Percentiles rank a stretch among this genome's conserved stretches.
Evolutionary conservation across 2,113 vertebrate genomes (phyloP).

Genomic region (Cheirogaleus medius): DNA sequence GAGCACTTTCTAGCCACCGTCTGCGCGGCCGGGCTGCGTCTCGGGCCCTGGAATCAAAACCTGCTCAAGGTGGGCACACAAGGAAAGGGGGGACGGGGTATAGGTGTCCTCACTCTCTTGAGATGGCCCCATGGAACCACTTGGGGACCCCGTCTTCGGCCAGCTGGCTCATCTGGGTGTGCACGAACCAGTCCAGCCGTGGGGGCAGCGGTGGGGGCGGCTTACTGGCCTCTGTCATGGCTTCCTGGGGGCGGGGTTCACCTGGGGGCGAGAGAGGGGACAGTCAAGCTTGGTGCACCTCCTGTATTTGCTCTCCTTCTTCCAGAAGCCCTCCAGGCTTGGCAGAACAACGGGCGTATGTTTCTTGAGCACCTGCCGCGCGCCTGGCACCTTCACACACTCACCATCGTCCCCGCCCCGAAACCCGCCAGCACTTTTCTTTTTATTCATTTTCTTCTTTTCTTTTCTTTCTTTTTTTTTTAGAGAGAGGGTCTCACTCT

Average conservation of each 20-base stretch:
- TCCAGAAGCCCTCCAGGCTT: neutral
- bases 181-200: constrained; percentile 83
- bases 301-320: neutral
- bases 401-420: neutral
- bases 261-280: neutral
- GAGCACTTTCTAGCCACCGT: neutral
- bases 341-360: neutral
- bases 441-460: neutral
- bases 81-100: neutral
- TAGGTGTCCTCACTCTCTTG: constrained; percentile 86
- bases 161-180: constrained; percentile 82
- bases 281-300: neutral
- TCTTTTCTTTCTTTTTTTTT: too few relatives aligned
- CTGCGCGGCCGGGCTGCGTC: neutral
- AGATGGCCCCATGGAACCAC: constrained; percentile 91
- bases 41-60: neutral
- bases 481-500: too few relatives aligned
- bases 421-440: neutral
- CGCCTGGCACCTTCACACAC: neutral
- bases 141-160: constrained; percentile 82
- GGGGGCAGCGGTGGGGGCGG: constrained; percentile 32
- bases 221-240: constrained; percentile 9
- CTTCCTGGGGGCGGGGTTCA: neutral
- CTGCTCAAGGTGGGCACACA: neutral
- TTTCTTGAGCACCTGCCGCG: neutral